Percentiles rank a stretch among this genome's conserved stretches.
Evolutionary conservation across 1,140 invertebrate species (phyloP).

Genomic region (Polyergus mexicanus): DNA sequence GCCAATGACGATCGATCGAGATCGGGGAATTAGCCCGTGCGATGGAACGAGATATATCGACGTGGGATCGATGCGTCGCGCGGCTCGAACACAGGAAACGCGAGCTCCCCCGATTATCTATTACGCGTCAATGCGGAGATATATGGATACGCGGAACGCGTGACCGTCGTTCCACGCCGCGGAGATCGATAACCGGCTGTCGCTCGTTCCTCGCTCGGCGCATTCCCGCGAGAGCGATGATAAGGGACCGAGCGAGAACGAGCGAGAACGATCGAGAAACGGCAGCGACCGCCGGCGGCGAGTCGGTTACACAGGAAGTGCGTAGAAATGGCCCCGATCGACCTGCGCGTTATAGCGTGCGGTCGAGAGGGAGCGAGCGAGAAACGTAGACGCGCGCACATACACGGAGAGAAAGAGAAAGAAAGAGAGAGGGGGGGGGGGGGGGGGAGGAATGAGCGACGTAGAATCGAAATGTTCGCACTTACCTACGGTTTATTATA

Average conservation of each 20-base stretch:
- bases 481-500: constrained; percentile 82
- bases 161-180: too few relatives aligned
- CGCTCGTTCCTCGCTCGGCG: background rate
- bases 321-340: constrained; percentile 31
- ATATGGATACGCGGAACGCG: background rate
- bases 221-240: constrained; percentile 33
- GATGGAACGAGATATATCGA: background rate
- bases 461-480: constrained; percentile 28
- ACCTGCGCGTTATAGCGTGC: constrained; percentile 31
- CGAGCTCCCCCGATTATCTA: background rate
- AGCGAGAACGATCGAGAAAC: constrained; percentile 18
- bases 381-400: background rate
- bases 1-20: constrained; percentile 2
- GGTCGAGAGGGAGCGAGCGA: constrained; percentile 8
- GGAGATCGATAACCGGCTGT: constrained; percentile 74
- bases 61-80: constrained; percentile 14
- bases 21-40: background rate
- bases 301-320: constrained; percentile 14
- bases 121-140: constrained; percentile 68
- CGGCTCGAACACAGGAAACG: background rate
- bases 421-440: background rate
- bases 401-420: too few relatives aligned
- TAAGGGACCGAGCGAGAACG: constrained; percentile 16
- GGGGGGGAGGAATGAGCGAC: constrained; percentile 9
- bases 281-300: background rate